phyloP scores from a whole-genome alignment of 2,113 vertebrate genomes.

The Arothron firmamentum region DNA sequence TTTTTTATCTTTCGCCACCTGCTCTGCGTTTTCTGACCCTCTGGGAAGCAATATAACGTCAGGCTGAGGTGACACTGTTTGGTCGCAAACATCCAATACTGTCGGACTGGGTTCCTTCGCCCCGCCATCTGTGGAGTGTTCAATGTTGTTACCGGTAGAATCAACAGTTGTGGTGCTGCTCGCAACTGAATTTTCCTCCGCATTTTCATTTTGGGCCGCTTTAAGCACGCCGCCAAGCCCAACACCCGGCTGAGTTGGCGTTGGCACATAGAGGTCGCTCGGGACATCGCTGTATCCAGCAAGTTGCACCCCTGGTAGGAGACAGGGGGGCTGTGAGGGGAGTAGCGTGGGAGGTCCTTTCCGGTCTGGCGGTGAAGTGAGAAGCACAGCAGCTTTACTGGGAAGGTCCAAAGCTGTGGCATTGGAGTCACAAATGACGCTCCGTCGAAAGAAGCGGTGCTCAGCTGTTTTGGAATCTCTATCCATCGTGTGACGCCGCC shows the following conservation, averaged over 20 bases:
- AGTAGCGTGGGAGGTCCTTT: slow-evolving; percentile 37
- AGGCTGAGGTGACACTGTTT: slow-evolving; percentile 41
- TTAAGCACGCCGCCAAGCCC: slow-evolving; percentile 9
- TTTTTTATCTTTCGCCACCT: slow-evolving; percentile 35
- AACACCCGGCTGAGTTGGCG: slow-evolving; percentile 20
- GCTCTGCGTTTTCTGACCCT: slow-evolving; percentile 32
- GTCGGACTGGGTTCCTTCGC: slow-evolving; percentile 41
- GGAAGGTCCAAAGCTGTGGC: slow-evolving; percentile 92
- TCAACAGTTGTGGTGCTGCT: not conserved
- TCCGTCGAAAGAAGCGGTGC: slow-evolving; percentile 95
- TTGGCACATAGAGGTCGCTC: slow-evolving; percentile 30
- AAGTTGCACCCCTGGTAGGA: slow-evolving; percentile 13
- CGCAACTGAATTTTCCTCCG: not conserved
- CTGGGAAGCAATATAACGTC: slow-evolving; percentile 18
- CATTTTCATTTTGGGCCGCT: slow-evolving; percentile 29
- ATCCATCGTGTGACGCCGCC: slow-evolving; percentile 96
- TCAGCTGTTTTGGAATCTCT: slow-evolving; percentile 89
- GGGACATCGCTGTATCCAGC: slow-evolving; percentile 6
- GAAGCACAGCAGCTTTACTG: slow-evolving; percentile 77
- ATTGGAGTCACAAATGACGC: slow-evolving; percentile 96
- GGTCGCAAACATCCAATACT: slow-evolving; percentile 47
- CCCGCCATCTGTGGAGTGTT: slow-evolving; percentile 5
- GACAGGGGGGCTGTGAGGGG: slow-evolving; percentile 11
- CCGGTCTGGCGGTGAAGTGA: slow-evolving; percentile 76
- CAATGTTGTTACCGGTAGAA: slow-evolving; percentile 11